Evolutionary conservation across 2,888 invertebrate species (phyloP), one percentile per base, ranked within the genome.

Genomic region (Blastobasis lacticolella): DNA sequence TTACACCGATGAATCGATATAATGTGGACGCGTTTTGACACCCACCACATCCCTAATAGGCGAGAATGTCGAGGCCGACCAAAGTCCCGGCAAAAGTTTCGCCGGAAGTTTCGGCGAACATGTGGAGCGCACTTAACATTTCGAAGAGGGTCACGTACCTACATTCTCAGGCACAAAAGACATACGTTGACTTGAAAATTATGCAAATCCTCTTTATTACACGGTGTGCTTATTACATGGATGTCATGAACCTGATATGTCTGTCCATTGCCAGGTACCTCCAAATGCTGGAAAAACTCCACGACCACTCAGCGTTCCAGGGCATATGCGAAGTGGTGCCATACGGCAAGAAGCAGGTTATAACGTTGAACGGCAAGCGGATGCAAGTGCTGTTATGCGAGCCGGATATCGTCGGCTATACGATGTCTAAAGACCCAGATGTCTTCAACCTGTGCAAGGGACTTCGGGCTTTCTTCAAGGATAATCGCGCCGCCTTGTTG

Each of bases 401-500:
- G 58, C 88, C 88, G 0, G 86, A 87, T 40, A 68, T 87, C n/a
- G 82, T 88, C 1, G 88, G 88, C 1, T 88, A 88, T 53, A 77
- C 88, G 0, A 84, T 86, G 87, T 81, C 83, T 0, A 52, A 73
- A 10, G 88, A 88, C 51, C 88, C 87, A 0, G 84, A 78, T 0
- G 78, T 87, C 5, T 86, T 86, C 56, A 88, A 88, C 56, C 65
- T 91, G 9, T 89, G 89, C 46, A 85, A 90, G 60, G 91, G 90
- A 1, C 59, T 91, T 36, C 87, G 80, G 49, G 87, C 90, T 5
- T 91, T 90, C 65, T 91, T 91, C 60, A 75, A 77, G 48, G 81
- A 86, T 23, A 83, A 90, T 61, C 73, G 81, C 10, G 87, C 90
- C 23, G 90, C 90, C 0, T 68, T 91, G 51, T 66, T 91, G 54